phyloP scores from a whole-genome alignment of 2,797 vertebrate species.

The Enoplosus armatus region DNA sequence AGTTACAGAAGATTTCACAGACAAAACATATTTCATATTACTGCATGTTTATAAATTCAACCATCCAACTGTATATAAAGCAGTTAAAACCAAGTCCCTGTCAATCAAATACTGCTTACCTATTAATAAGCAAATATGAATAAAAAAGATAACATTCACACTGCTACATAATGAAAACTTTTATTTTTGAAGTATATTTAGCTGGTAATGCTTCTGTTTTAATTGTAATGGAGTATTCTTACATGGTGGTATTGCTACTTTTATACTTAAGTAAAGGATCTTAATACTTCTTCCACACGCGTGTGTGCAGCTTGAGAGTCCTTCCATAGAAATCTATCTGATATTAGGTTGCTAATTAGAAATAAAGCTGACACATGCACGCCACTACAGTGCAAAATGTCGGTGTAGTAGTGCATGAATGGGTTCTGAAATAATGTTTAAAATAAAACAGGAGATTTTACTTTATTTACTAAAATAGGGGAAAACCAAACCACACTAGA shows the following conservation, averaged over 20 bases:
- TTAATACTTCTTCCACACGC: not conserved
- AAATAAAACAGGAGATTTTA: not conserved
- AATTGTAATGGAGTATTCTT: not conserved
- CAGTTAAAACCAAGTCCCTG: not conserved
- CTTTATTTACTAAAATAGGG: not conserved
- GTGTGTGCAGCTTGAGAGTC: not conserved
- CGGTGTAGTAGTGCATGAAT: not conserved
- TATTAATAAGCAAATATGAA: not conserved
- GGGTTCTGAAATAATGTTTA: not conserved
- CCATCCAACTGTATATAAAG: not conserved
- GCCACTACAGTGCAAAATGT: not conserved
- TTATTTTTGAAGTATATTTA: not conserved
- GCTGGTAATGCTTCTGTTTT: not conserved
- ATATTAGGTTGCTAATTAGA: not conserved
- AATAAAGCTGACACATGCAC: not conserved
- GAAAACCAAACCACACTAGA: not conserved
- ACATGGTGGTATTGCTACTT: not conserved
- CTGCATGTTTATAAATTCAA: not conserved
- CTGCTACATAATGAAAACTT: not conserved
- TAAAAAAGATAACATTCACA: not conserved
- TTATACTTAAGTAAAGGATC: not conserved
- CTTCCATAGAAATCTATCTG: not conserved
- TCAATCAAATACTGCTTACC: not conserved
- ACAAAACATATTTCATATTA: not conserved
- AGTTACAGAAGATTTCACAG: not conserved